Percentiles rank a stretch among this genome's conserved stretches.
These are phyloP conservation scores for Timema podura DNA, from an alignment of 2,888 invertebrate species.

Conservation along the genomic window DNA sequence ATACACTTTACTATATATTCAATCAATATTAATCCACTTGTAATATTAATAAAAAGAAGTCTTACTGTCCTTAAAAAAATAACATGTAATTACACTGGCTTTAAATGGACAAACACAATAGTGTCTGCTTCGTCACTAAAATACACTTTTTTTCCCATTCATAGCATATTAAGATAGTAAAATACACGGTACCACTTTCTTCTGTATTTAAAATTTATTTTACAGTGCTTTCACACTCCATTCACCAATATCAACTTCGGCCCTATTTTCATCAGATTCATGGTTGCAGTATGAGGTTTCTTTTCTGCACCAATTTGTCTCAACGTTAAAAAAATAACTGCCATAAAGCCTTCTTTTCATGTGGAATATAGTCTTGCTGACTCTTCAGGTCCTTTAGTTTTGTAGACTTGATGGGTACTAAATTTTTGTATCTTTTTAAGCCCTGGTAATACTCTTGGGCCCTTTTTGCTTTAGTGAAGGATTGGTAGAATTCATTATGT, in stretches of 20 bases:
- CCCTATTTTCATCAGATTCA: neutral
- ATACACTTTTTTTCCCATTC: neutral
- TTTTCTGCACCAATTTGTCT: constrained; percentile 6
- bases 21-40: no score
- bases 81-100: neutral
- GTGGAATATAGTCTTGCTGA: constrained; percentile 2
- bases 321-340: neutral
- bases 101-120: neutral
- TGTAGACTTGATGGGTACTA: neutral
- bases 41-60: no score
- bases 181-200: neutral
- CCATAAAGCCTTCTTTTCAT: neutral
- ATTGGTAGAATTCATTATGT: neutral
- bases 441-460: neutral
- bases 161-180: neutral
- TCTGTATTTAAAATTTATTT: neutral
- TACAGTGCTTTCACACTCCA: neutral
- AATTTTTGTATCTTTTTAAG: neutral
- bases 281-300: neutral
- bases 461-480: neutral
- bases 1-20: no score
- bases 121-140: neutral
- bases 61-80: no score
- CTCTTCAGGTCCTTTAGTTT: constrained; percentile 8
- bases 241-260: neutral